A percentile compares a stretch with the other conserved stretches of the same genome.
Evolutionary conservation across 2,797 vertebrate species (phyloP).

Genomic region (Adelosebastes latens): DNA sequence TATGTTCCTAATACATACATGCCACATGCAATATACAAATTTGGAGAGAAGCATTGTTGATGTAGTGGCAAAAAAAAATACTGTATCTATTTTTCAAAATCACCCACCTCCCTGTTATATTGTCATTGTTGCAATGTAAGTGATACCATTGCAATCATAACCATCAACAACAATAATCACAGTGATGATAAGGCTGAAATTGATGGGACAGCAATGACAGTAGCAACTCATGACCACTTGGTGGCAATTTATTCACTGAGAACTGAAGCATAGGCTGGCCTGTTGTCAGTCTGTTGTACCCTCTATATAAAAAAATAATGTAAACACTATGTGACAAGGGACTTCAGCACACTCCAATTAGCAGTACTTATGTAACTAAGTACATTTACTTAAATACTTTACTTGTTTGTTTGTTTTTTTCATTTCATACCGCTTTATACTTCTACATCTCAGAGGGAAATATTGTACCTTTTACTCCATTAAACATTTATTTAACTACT

Average conservation of each 20-base stretch:
- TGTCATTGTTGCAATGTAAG: not conserved
- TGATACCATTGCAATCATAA: not conserved
- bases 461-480: not conserved
- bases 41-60: not conserved
- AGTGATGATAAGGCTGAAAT: not conserved
- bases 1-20: not conserved
- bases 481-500: not conserved
- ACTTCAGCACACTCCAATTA: not conserved
- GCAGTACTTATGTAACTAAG: not conserved
- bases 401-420: too few relatives aligned
- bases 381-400: not conserved
- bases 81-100: not conserved
- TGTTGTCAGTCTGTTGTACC: not conserved
- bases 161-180: not conserved
- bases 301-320: not conserved
- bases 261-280: not conserved
- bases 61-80: not conserved
- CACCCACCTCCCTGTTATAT: not conserved
- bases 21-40: not conserved
- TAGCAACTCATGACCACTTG: conserved; percentile 50
- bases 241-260: conserved; percentile 34
- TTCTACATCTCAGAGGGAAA: too few relatives aligned
- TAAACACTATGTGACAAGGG: not conserved
- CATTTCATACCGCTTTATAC: too few relatives aligned
- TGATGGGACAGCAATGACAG: not conserved